phyloP scores from a whole-genome alignment of 2,888 invertebrate species.

The Lasioglossum oenotherae region DNA sequence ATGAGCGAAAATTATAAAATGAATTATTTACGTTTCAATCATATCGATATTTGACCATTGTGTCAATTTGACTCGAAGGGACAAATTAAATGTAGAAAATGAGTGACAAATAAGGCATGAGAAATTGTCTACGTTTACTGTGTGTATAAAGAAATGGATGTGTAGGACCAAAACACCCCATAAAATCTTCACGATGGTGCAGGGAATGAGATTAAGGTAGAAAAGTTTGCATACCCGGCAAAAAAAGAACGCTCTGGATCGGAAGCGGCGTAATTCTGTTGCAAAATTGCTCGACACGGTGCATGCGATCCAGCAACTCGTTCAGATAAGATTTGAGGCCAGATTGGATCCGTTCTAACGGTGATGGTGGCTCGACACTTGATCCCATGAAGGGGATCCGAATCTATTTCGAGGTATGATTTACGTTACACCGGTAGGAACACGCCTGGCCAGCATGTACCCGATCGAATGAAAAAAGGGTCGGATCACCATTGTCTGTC shows the following conservation, averaged over 20 bases:
- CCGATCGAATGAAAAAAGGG: conserved; percentile 46
- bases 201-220: neutral
- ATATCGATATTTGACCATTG: no score
- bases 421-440: conserved; percentile 65
- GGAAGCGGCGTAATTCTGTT: conserved; percentile 41
- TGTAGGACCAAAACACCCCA: neutral
- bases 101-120: neutral
- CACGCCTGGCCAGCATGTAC: conserved; percentile 48
- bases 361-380: conserved; percentile 53
- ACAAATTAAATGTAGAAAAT: no score
- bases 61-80: no score
- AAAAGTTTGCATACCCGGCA: neutral
- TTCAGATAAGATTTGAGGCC: conserved; percentile 63
- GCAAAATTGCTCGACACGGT: conserved; percentile 45
- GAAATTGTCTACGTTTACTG: neutral
- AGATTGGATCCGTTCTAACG: conserved; percentile 62
- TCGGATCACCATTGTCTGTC: conserved; percentile 55
- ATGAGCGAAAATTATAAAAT: no score
- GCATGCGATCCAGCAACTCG: conserved; percentile 32
- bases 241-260: neutral
- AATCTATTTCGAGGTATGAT: conserved; percentile 73
- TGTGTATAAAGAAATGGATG: neutral
- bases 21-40: no score
- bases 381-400: conserved; percentile 57
- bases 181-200: neutral